phyloP scores from a whole-genome alignment of 2,888 invertebrate species.

The Halictus ligatus region DNA sequence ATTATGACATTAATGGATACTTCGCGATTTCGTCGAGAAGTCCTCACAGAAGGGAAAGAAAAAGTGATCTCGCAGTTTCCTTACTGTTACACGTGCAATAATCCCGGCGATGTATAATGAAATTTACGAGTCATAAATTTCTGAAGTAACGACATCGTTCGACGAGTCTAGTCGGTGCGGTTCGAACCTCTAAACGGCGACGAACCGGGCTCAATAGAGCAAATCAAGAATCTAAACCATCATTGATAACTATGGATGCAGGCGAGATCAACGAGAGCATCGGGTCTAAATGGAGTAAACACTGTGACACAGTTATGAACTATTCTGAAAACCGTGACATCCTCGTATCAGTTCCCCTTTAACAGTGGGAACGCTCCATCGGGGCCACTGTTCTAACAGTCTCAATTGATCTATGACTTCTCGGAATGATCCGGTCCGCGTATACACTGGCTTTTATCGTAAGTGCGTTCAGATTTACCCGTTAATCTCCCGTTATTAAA shows the following conservation, averaged over 20 bases:
- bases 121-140: constrained; percentile 45
- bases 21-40: background rate
- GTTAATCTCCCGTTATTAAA: constrained; percentile 1
- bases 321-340: background rate
- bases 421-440: background rate
- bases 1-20: background rate
- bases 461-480: background rate
- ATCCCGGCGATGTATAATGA: constrained; percentile 29
- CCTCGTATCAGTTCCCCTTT: constrained; percentile 22
- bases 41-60: background rate
- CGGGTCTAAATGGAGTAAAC: constrained; percentile 29
- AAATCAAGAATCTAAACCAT: constrained; percentile 10
- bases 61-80: background rate
- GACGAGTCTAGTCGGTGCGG: background rate
- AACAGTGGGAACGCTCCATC: constrained; percentile 17
- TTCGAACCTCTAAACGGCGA: constrained; percentile 25
- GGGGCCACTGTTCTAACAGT: background rate
- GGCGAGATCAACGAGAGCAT: background rate
- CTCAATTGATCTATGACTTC: background rate
- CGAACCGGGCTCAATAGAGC: constrained; percentile 26
- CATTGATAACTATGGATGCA: background rate
- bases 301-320: background rate
- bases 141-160: constrained; percentile 25
- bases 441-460: background rate
- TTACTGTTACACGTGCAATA: constrained; percentile 6